Percentiles rank a stretch among this genome's conserved stretches.
Evolutionary conservation across 1,140 invertebrate species (phyloP).

Genomic region (Caligus rogercresseyi): DNA sequence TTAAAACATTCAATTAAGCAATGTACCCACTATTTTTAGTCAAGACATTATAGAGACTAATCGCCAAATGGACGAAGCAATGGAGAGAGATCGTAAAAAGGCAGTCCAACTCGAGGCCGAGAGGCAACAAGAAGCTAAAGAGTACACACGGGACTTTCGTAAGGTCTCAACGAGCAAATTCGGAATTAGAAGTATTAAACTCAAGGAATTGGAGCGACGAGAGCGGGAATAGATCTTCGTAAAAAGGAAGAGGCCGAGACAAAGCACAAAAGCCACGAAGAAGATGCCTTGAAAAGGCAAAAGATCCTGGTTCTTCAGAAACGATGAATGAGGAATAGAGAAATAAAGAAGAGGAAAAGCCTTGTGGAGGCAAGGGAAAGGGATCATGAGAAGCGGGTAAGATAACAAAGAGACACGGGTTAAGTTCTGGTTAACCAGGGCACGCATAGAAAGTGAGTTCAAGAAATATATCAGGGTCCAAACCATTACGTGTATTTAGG

Average conservation of each 20-base stretch:
- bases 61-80: background rate
- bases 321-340: background rate
- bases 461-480: no score
- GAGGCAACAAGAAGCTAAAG: background rate
- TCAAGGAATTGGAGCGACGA: background rate
- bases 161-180: background rate
- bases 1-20: background rate
- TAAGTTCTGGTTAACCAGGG: no score
- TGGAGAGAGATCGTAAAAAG: constrained; percentile 1
- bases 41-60: background rate
- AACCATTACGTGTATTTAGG: no score
- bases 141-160: background rate
- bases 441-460: no score
- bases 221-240: background rate
- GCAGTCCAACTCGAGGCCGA: background rate
- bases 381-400: background rate
- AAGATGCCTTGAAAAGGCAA: background rate
- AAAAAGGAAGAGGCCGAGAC: background rate
- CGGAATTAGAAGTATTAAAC: background rate
- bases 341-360: background rate
- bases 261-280: background rate
- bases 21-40: background rate
- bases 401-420: background rate
- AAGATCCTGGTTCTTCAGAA: background rate
- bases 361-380: background rate